phyloP scores from a whole-genome alignment of 2,797 vertebrate genomes.

The Zenarchopterus dispar region DNA sequence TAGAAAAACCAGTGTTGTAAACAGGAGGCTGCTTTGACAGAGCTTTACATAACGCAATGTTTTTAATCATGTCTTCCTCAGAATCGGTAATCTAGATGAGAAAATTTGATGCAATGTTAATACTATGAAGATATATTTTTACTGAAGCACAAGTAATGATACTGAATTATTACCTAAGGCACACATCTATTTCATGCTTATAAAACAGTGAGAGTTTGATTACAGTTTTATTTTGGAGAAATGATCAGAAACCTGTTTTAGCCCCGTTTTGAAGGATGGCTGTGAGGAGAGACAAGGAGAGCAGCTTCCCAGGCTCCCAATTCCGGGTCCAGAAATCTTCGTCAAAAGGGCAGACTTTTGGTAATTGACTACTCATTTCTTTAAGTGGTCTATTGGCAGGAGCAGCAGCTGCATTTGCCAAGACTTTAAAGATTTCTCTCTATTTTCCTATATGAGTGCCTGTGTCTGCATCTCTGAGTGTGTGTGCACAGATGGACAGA shows the following conservation, averaged over 20 bases:
- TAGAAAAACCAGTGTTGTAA: too few species aligned
- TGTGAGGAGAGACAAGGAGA: constrained; percentile 7
- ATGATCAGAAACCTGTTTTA: constrained; percentile 20
- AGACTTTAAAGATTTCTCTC: constrained; percentile 72
- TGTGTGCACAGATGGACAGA: constrained; percentile 38
- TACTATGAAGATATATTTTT: constrained; percentile 12
- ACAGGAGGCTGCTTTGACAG: too few species aligned
- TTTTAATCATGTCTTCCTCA: constrained; percentile 29
- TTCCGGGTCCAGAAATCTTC: constrained; percentile 68
- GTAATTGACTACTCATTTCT: constrained; percentile 85
- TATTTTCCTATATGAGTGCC: constrained; percentile 36
- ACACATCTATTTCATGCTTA: constrained; percentile 5
- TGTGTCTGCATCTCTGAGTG: constrained; percentile 7
- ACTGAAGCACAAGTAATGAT: constrained; percentile 18
- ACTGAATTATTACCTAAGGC: constrained; percentile 11
- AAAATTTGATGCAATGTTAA: constrained; percentile 1
- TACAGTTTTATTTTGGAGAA: background rate
- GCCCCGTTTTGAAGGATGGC: constrained; percentile 23
- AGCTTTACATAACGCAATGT: too few species aligned
- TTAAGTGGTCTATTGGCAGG: constrained; percentile 84
- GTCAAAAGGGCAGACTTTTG: constrained; percentile 74
- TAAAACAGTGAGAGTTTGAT: constrained; percentile 3
- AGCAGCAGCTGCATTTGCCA: constrained; percentile 72
- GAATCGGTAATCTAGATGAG: constrained; percentile 12
- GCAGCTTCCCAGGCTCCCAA: constrained; percentile 30